Conservation (phyloP, 2,797 vertebrate species). For the Miichthys miiuy region DNA sequence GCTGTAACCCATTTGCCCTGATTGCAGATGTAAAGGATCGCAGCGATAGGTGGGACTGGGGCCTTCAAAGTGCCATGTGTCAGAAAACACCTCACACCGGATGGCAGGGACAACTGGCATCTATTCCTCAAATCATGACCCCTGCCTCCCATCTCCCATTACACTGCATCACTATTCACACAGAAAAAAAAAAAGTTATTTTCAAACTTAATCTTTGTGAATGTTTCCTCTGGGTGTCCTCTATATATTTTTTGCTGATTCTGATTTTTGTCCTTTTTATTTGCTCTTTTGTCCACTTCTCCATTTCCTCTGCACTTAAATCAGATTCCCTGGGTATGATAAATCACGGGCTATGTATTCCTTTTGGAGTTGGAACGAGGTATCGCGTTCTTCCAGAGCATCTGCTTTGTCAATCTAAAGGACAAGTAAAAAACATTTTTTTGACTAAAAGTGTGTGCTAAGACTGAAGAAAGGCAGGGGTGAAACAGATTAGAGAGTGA, state of each 20-base stretch:
- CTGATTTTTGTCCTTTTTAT: constrained; percentile 51
- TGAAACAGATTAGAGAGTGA: constrained; percentile 69
- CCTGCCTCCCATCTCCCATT: constrained; percentile 63
- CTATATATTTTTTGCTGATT: constrained; percentile 50
- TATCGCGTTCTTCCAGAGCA: constrained; percentile 57
- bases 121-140: constrained; percentile 77
- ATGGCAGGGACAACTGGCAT: constrained; percentile 82
- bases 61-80: constrained; percentile 86
- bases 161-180: constrained; percentile 52
- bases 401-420: constrained; percentile 74
- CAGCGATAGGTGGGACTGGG: constrained; percentile 73
- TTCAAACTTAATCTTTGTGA: constrained; percentile 57
- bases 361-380: constrained; percentile 59
- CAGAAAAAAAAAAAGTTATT: constrained; percentile 53
- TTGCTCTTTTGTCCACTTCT: constrained; percentile 65
- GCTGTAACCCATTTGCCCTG: constrained; percentile 86
- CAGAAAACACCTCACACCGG: constrained; percentile 80
- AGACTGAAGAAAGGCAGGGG: constrained; percentile 65
- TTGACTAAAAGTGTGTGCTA: constrained; percentile 45
- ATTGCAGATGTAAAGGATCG: constrained; percentile 86
- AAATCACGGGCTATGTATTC: constrained; percentile 63
- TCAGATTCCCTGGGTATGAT: constrained; percentile 67
- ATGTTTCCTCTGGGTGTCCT: constrained; percentile 60
- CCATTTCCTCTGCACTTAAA: constrained; percentile 57
- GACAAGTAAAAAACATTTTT: constrained; percentile 60